A percentile compares a stretch with the other conserved stretches of the same genome.
These are phyloP conservation scores for Oryzias melastigma DNA, from an alignment of 2,113 vertebrate species.

Conservation along the genomic window DNA sequence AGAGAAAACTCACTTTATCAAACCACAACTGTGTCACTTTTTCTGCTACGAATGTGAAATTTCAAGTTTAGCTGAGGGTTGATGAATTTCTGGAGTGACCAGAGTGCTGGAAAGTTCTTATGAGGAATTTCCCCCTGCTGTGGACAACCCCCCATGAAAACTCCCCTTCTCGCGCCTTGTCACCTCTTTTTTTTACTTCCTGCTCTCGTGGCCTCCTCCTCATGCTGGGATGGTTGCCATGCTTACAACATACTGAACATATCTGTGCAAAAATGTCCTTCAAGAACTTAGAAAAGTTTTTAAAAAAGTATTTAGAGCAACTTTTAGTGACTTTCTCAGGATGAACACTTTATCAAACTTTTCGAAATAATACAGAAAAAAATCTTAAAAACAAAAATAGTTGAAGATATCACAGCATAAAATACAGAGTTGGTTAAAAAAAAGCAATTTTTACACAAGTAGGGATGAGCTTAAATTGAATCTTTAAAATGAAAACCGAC, in stretches of 20 bases:
- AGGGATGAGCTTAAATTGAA: too few species aligned
- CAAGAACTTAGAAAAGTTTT: neutral
- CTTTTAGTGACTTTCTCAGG: neutral
- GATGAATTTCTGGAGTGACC: constrained; percentile 47
- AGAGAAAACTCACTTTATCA: constrained; percentile 4
- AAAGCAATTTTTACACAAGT: too few species aligned
- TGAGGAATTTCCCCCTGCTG: constrained; percentile 60
- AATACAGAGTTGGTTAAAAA: too few species aligned
- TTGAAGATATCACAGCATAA: too few species aligned
- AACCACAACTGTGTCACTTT: constrained; percentile 15
- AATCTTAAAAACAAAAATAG: too few species aligned
- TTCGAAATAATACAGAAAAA: too few species aligned
- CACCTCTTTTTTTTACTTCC: constrained; percentile 27
- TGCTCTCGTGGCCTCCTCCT: constrained; percentile 11
- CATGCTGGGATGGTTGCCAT: neutral
- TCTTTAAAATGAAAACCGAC: too few species aligned
- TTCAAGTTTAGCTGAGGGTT: constrained; percentile 29
- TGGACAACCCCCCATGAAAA: constrained; percentile 13
- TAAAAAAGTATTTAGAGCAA: neutral
- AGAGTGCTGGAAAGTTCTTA: constrained; percentile 30
- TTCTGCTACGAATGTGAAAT: neutral
- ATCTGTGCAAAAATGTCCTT: neutral
- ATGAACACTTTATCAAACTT: too few species aligned
- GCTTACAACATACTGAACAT: neutral
- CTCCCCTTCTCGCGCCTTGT: constrained; percentile 12